Percentiles rank a stretch among this genome's conserved stretches.
Conservation (phyloP, 2,888 invertebrate genomes). For the Meganola albula region DNA sequence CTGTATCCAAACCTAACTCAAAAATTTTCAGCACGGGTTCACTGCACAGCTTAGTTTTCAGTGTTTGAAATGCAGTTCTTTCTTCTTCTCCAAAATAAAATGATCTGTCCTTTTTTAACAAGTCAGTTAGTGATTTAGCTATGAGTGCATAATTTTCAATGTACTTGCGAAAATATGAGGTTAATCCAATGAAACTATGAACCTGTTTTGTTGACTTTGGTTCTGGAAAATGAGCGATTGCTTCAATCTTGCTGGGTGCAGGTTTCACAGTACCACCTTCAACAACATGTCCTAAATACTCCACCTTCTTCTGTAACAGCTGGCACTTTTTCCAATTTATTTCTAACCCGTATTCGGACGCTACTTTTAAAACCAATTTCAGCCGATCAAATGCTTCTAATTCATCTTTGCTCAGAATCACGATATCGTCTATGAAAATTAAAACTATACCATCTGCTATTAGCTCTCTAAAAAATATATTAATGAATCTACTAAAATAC, state of each 20-base stretch:
- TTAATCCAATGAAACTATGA: slow-evolving; percentile 14
- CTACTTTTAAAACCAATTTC: slow-evolving; percentile 8
- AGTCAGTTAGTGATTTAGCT: slow-evolving; percentile 2
- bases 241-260: not conserved
- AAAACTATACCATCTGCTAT: slow-evolving; percentile 12
- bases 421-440: slow-evolving; percentile 17
- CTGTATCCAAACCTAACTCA: slow-evolving; percentile 12
- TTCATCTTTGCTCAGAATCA: slow-evolving; percentile 11
- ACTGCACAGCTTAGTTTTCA: slow-evolving; percentile 15
- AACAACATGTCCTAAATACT: slow-evolving; percentile 24
- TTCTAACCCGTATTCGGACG: slow-evolving; percentile 9
- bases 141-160: not conserved
- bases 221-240: slow-evolving; percentile 1
- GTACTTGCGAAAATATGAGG: slow-evolving; percentile 1
- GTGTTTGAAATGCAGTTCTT: slow-evolving; percentile 6
- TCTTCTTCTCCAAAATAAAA: slow-evolving; percentile 6
- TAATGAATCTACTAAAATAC: slow-evolving; percentile 38
- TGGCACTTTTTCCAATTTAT: slow-evolving; percentile 10
- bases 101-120: not conserved
- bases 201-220: slow-evolving; percentile 19
- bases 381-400: slow-evolving; percentile 8
- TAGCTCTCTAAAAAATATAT: slow-evolving; percentile 29
- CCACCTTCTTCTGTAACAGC: not conserved
- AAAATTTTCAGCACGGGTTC: slow-evolving; percentile 22
- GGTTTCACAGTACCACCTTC: slow-evolving; percentile 13